Evolutionary conservation across 2,113 vertebrate species (phyloP).

Genomic region (Apus apus): DNA sequence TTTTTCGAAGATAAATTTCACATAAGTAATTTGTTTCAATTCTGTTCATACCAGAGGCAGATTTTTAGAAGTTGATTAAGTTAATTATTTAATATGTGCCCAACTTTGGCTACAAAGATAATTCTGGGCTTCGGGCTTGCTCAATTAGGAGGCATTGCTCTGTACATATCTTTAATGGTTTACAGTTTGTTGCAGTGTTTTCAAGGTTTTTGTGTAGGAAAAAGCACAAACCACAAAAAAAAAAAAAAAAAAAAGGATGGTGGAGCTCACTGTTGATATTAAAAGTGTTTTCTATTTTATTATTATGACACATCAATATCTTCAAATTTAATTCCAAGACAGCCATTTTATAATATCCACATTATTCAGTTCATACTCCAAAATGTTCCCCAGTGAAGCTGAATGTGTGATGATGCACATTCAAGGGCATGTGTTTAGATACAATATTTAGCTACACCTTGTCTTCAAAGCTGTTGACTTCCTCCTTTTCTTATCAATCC

Average conservation of each 20-base stretch:
- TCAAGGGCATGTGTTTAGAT: neutral
- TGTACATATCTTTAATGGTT: neutral
- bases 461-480: neutral
- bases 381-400: neutral
- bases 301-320: slow-evolving; percentile 32
- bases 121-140: neutral
- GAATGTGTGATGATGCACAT: neutral
- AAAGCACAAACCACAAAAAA: neutral
- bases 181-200: neutral
- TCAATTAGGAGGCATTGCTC: neutral
- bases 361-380: slow-evolving; percentile 16
- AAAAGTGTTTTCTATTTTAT: slow-evolving; percentile 30
- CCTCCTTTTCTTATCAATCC: neutral
- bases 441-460: neutral
- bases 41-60: neutral
- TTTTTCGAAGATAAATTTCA: neutral
- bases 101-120: neutral
- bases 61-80: neutral
- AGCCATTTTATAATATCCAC: slow-evolving; percentile 46
- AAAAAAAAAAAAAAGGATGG: neutral
- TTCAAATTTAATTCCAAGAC: slow-evolving; percentile 24
- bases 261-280: neutral
- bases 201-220: neutral
- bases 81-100: neutral
- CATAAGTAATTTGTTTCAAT: neutral